phyloP scores from a whole-genome alignment of 2,888 invertebrate genomes.

The Mythimna pallens region DNA sequence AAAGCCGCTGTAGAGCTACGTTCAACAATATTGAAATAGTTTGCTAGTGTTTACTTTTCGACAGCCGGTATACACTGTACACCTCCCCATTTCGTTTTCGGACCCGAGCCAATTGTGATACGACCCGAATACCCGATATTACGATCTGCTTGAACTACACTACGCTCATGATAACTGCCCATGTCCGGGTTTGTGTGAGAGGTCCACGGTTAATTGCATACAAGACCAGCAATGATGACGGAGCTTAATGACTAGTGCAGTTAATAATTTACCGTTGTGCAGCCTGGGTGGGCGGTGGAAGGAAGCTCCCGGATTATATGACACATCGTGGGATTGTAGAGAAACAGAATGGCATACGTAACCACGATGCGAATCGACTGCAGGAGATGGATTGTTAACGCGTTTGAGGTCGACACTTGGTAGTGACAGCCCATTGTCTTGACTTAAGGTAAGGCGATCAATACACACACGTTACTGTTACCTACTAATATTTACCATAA shows the following conservation, averaged over 20 bases:
- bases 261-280: slow-evolving; percentile 49
- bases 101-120: slow-evolving; percentile 61
- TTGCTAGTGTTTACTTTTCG: slow-evolving; percentile 82
- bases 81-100: slow-evolving; percentile 71
- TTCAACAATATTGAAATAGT: slow-evolving; percentile 82
- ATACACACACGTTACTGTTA: too few species aligned
- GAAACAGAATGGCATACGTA: slow-evolving; percentile 29
- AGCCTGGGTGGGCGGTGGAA: slow-evolving; percentile 32
- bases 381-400: slow-evolving; percentile 10
- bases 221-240: slow-evolving; percentile 50
- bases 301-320: slow-evolving; percentile 29
- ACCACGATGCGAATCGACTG: slow-evolving; percentile 20
- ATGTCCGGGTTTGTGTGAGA: slow-evolving; percentile 30
- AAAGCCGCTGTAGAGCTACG: slow-evolving; percentile 74
- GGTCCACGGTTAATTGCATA: slow-evolving; percentile 50
- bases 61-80: slow-evolving; percentile 68
- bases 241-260: slow-evolving; percentile 48
- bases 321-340: slow-evolving; percentile 25
- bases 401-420: background rate
- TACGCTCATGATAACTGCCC: slow-evolving; percentile 49
- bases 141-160: slow-evolving; percentile 49
- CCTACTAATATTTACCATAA: background rate
- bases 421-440: slow-evolving; percentile 5
- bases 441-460: background rate
- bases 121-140: slow-evolving; percentile 54